Evolutionary conservation across 2,113 vertebrate genomes (phyloP).

Genomic region (Nymphicus hollandicus): DNA sequence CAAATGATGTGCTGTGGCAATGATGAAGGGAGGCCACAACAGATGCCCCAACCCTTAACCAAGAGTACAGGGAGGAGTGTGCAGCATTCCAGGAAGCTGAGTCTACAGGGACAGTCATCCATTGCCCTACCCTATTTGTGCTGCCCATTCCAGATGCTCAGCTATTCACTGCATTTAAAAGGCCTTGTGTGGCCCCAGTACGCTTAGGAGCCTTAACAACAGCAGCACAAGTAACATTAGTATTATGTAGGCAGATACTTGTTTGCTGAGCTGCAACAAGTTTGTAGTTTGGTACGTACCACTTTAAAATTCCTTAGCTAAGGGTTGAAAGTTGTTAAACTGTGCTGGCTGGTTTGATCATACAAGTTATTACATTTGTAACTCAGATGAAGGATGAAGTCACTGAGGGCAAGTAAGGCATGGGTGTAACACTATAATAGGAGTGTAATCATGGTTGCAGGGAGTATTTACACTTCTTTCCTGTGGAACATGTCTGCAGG

Average conservation of each 20-base stretch:
- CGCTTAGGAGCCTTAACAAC: neutral
- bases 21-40: neutral
- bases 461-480: neutral
- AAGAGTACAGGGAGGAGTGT: slow-evolving; percentile 23
- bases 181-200: neutral
- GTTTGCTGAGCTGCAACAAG: neutral
- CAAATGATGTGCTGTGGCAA: neutral
- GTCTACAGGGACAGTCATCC: neutral
- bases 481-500: neutral
- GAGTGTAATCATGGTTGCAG: neutral
- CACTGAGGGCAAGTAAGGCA: slow-evolving; percentile 11
- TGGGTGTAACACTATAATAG: slow-evolving; percentile 15
- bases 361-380: slow-evolving; percentile 4
- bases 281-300: neutral
- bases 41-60: neutral
- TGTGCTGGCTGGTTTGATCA: slow-evolving; percentile 50
- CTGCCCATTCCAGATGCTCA: neutral
- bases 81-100: slow-evolving; percentile 53
- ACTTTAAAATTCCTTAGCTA: slow-evolving; percentile 5
- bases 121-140: neutral
- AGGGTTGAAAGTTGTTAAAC: slow-evolving; percentile 39
- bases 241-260: neutral
- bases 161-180: neutral
- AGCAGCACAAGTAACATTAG: neutral
- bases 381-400: slow-evolving; percentile 31